Base-by-base conservation (phyloP, 2,113 vertebrate species). In the Melanocharis versteri region DNA sequence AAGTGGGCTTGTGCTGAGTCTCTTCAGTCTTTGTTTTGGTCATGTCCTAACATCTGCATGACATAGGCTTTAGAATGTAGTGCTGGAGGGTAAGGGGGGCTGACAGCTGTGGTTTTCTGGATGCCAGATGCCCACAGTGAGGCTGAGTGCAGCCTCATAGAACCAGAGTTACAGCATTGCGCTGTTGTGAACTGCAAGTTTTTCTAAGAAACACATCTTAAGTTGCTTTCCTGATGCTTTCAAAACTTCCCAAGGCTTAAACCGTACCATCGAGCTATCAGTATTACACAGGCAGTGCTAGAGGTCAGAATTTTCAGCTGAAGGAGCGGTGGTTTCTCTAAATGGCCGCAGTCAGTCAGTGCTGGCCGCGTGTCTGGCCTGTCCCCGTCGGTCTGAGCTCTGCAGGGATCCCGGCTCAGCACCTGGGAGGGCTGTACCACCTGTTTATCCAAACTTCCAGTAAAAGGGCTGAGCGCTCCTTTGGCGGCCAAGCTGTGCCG, bases 331-430 rank as follows among this genome's bases (percentile, higher is more conserved):
- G 4, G 13, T 42, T 68, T 77, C 66, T 70, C 39, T 21, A 0
- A 11, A 23, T 2, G 48, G 40, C 48, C 23, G 0, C 17, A 3
- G 22, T 14, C 30, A 3, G 40, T 7, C 15, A 0, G 70, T 0
- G 47, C 9, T 21, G 62, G 53, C 5, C 0, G 1, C 2, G 22
- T 21, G 42, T 48, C 79, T 22, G 10, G 9, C 44, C 18, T 5
- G 56, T 30, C 57, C 53, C 54, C 2, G 39, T 3, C 6, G 15
- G 4, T 6, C 8, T 11, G 62, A 39, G 71, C 75, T 47, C 31
- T 8, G 37, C 71, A 27, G 87, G 33, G 66, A 40, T 35, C 26
- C 54, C 2, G 6, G 37, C 2, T 7, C 9, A 50, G 68, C 76
- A 40, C 68, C 71, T 61, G 10, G 53, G 40, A 53, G 87, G 47